Percentiles rank a stretch among this genome's conserved stretches.
phyloP scores from a whole-genome alignment of 2,888 invertebrate genomes.

The Eilema griseolum region DNA sequence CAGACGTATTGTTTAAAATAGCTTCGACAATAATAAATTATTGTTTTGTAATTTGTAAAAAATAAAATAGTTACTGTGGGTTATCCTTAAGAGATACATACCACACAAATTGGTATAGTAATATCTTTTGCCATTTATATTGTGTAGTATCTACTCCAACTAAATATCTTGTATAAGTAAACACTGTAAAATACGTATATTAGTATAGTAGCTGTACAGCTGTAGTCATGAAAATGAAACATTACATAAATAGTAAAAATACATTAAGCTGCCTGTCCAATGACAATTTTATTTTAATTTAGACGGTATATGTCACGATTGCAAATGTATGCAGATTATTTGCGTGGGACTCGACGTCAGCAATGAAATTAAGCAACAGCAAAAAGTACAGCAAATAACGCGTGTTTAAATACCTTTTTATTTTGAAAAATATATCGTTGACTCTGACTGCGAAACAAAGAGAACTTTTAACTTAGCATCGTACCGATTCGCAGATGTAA shows the following conservation, averaged over 20 bases:
- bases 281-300: slow-evolving; percentile 66
- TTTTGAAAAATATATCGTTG: neutral
- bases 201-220: too few species aligned
- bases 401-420: slow-evolving; percentile 57
- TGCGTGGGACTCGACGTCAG: slow-evolving; percentile 67
- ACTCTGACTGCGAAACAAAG: neutral
- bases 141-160: too few species aligned
- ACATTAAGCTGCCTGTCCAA: slow-evolving; percentile 36
- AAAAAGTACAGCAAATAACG: slow-evolving; percentile 65
- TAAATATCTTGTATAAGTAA: too few species aligned
- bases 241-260: slow-evolving; percentile 35
- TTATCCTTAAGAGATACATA: too few species aligned
- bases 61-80: too few species aligned
- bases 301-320: slow-evolving; percentile 57
- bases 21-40: too few species aligned
- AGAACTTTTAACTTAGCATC: neutral
- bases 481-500: neutral
- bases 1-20: too few species aligned
- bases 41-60: too few species aligned
- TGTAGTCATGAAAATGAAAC: neutral
- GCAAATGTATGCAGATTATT: slow-evolving; percentile 79
- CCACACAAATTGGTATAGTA: too few species aligned
- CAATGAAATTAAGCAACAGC: slow-evolving; percentile 72
- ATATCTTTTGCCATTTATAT: too few species aligned
- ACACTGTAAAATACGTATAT: too few species aligned